Base-by-base conservation (phyloP, 1,140 invertebrate genomes). In the Temnothorax nylanderi region DNA sequence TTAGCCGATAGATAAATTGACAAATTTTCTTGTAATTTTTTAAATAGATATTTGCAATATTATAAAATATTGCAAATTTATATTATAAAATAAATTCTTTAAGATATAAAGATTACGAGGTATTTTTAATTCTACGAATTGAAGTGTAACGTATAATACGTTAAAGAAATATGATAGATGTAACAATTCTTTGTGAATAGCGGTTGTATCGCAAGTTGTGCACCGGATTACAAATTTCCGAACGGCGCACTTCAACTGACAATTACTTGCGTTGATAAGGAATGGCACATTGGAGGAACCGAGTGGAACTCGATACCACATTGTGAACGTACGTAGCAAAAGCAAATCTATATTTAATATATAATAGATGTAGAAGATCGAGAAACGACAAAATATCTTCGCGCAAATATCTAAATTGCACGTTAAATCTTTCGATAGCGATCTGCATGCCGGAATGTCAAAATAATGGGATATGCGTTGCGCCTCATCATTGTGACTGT, bases 381-480 rank as follows among this genome's bases (percentile, higher is more conserved):
- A 3, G 6, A 3, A 16, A 77, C 8, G 8, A 37, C 13, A 37
- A 69, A 26, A 76, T 58, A 54, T 64, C 21, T 65, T 64, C n/a
- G 41, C 44, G 41, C n/a, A n/a, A n/a, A n/a, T n/a, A 71, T 69
- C 21, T 49, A 21, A 88, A 69, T 69, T 6, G 6, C 5, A 44
- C 10, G 18, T 69, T 51, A 64, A 85, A 76, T 85, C 65, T 88
- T 88, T 93, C 93, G 51, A 67, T 87, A 98, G 98, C 97, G 5
- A 95, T 96, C 87, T 99, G 98, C 92, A 91, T 96, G 18, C 97
- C 97, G 0, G 94, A 96, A 1, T 99, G 98, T 93, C 95, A 97
- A 91, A 98, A 99, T 94, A 97, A 96, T 69, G 98, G 98, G 0
- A 97, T 97, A 18, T 98, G 98, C 91, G 91, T 97, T 0, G 95